These are phyloP conservation scores for Yponomeuta plumbellus DNA, from an alignment of 2,888 invertebrate species.

Conservation along the genomic window DNA sequence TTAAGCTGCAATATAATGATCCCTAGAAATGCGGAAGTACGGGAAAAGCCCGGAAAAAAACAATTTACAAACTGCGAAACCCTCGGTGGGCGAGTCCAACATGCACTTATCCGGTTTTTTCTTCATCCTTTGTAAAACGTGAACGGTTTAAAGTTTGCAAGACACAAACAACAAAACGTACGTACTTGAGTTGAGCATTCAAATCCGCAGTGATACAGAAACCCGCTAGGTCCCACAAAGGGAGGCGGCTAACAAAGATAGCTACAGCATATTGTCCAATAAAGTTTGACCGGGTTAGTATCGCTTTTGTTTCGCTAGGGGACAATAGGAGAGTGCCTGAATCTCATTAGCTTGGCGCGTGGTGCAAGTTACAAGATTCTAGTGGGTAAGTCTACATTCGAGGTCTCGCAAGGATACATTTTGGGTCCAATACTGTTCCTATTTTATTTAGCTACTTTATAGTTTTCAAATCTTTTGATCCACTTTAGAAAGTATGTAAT, in stretches of 20 bases:
- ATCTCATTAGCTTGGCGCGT: slow-evolving; percentile 10
- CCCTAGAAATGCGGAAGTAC: no score
- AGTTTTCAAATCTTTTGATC: no score
- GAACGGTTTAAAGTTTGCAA: no score
- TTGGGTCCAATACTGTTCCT: neutral
- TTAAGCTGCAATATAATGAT: no score
- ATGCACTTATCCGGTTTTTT: no score
- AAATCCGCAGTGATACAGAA: neutral
- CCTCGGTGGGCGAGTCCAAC: no score
- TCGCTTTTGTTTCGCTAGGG: slow-evolving; percentile 9
- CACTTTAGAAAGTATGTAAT: no score
- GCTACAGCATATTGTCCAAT: slow-evolving; percentile 6
- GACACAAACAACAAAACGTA: neutral
- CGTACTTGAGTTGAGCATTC: neutral
- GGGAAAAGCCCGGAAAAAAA: no score
- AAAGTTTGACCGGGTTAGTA: slow-evolving; percentile 12
- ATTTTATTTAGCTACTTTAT: neutral
- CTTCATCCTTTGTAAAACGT: no score
- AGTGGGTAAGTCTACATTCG: neutral
- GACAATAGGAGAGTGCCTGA: slow-evolving; percentile 7
- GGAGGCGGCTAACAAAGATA: neutral
- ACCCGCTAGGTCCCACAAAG: neutral
- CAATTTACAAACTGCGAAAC: no score
- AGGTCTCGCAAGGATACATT: neutral
- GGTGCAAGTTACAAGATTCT: neutral